Evolutionary conservation across 1,140 invertebrate species (phyloP).

Genomic region (Drosophila ironensis): DNA sequence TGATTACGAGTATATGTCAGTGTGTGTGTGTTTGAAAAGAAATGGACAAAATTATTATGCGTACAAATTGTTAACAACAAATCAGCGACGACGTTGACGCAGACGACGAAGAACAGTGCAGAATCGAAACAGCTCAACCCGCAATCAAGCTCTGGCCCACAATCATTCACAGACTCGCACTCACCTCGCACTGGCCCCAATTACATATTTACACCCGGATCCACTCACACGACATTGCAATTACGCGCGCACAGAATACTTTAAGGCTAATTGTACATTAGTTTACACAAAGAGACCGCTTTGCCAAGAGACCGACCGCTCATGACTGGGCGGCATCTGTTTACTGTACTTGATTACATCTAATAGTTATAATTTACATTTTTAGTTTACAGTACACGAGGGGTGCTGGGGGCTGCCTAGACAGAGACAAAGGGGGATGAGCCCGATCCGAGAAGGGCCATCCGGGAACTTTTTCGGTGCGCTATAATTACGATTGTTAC

Average conservation of each 20-base stretch:
- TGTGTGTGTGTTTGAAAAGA: conserved; percentile 31
- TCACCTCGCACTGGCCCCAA: neutral
- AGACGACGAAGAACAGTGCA: conserved; percentile 47
- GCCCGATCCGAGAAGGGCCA: conserved; percentile 3
- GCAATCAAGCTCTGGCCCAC: neutral
- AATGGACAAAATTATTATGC: conserved; percentile 45
- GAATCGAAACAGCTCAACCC: conserved; percentile 24
- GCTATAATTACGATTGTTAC: conserved; percentile 16
- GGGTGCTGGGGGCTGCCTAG: conserved; percentile 57
- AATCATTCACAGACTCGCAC: conserved; percentile 28
- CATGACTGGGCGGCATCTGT: conserved; percentile 25
- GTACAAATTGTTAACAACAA: conserved; percentile 24
- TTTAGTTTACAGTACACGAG: conserved; percentile 61
- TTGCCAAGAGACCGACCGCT: conserved; percentile 30
- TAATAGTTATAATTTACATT: conserved; percentile 64
- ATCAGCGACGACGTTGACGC: conserved; percentile 37
- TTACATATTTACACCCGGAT: conserved; percentile 1
- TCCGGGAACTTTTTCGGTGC: conserved; percentile 20
- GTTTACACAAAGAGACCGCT: conserved; percentile 57
- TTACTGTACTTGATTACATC: conserved; percentile 49
- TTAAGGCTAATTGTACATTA: conserved; percentile 68
- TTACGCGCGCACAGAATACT: conserved; percentile 18
- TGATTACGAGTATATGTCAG: conserved; percentile 3
- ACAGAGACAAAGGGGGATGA: conserved; percentile 26
- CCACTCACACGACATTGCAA: neutral